Evolutionary conservation across 2,888 invertebrate genomes (phyloP).

Genomic region (Cactoblastis cactorum): DNA sequence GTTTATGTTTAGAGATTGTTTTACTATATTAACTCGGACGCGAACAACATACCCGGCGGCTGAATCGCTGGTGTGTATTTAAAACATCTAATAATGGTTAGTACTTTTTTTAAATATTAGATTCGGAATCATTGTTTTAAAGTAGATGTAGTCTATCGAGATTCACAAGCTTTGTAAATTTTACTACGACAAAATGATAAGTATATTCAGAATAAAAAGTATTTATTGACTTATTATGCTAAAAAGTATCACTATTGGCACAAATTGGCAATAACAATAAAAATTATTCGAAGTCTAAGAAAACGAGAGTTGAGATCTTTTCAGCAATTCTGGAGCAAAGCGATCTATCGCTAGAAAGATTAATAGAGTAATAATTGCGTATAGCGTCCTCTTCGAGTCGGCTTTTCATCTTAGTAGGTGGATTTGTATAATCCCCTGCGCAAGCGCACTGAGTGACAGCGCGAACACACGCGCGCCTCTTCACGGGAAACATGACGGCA

Average conservation of each 20-base stretch:
- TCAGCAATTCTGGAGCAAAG: background rate
- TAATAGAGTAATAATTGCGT: conserved; percentile 33
- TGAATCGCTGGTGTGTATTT: conserved; percentile 16
- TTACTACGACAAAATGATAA: no score
- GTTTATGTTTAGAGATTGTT: conserved; percentile 57
- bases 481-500: conserved; percentile 20
- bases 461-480: conserved; percentile 51
- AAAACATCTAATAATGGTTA: background rate
- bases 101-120: background rate
- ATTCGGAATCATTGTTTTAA: background rate
- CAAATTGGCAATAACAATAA: no score
- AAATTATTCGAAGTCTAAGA: no score
- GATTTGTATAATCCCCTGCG: conserved; percentile 61
- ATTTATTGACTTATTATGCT: no score
- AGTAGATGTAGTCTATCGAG: no score
- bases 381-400: conserved; percentile 44
- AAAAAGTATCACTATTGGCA: no score
- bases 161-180: no score
- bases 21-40: conserved; percentile 53
- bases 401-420: conserved; percentile 60
- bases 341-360: conserved; percentile 22
- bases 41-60: conserved; percentile 31
- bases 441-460: conserved; percentile 41
- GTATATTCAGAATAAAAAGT: no score
- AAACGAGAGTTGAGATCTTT: background rate